Base-by-base conservation (phyloP, 1,140 invertebrate species). In the Xylocopa sonorina region DNA sequence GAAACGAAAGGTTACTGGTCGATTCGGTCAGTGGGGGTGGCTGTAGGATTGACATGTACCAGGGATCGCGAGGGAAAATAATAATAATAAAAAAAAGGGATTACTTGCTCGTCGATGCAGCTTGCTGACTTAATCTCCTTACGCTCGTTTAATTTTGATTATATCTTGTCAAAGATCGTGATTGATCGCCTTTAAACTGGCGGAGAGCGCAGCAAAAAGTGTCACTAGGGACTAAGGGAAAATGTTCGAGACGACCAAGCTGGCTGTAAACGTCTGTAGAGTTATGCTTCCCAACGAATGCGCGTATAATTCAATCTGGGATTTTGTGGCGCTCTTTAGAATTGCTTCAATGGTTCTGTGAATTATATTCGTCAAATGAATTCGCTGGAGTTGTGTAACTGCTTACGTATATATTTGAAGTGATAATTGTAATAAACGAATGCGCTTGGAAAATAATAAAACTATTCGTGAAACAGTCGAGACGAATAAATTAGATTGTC, bases 111-210 rank as follows among this genome's bases (percentile, higher is more conserved):
- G 74, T 34, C 63, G 51, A 38, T 32, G 29, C 16, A 3, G 27
- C 29, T 38, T 43, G 38, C 18, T 3, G 38, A 16, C 18, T 55
- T 57, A 41, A 69, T 68, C 64, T 69, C 38, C 53, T 77, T 69
- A 69, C 43, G 29, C 27, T 58, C 74, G 74, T 77, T 77, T 77
- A 58, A 48, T 68, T 77, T 29, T 57, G 74, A 69, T 77, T 58
- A 58, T 58, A 58, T 24, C n/a, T 46, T 48, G 74, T 68, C 64
- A 41, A 32, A 38, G 64, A 43, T 46, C 29, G 51, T 57, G 64
- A 77, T 77, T 58, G 64, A 77, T 69, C 64, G 32, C 12, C n/a
- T 77, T 58, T 63, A 74, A 74, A 63, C 43, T 29, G 29, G 43
- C 5, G 38, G 14, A n/a, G 60, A 27, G 24, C 18, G 14, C 2